Evolutionary conservation across 2,888 invertebrate species (phyloP).

Genomic region (Dryococelus australis): DNA sequence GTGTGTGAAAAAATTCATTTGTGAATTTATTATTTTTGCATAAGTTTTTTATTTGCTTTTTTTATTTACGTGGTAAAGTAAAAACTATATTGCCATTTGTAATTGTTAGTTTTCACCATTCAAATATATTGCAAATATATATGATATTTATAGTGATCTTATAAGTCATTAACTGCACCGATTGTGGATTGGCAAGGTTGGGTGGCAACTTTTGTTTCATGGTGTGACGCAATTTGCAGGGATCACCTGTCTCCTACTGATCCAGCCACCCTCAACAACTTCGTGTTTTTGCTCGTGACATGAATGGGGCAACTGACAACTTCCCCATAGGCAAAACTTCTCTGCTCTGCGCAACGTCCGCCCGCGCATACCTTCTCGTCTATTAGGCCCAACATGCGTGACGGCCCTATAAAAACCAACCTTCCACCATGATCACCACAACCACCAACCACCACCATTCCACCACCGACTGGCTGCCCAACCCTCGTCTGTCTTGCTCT

Average conservation of each 20-base stretch:
- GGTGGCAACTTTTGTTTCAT: conserved; percentile 38
- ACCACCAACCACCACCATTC: conserved; percentile 23
- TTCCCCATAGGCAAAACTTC: conserved; percentile 45
- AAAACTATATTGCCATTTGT: too few relatives aligned
- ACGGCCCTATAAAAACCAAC: conserved; percentile 4
- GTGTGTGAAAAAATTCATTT: too few relatives aligned
- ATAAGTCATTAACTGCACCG: not conserved
- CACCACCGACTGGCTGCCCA: conserved; percentile 31
- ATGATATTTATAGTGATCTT: not conserved
- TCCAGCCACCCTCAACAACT: conserved; percentile 46
- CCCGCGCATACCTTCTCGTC: conserved; percentile 41
- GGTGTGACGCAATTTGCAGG: conserved; percentile 47
- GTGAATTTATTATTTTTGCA: not conserved
- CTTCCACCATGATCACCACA: conserved; percentile 1
- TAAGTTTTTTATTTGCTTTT: not conserved
- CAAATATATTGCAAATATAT: not conserved
- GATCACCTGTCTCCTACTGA: conserved; percentile 44
- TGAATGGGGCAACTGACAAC: conserved; percentile 44
- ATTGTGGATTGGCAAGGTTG: conserved; percentile 9
- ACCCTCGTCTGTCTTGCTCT: conserved; percentile 26
- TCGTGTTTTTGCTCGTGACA: conserved; percentile 47
- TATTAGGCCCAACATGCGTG: conserved; percentile 43
- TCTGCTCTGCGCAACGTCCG: conserved; percentile 44
- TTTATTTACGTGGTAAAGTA: too few relatives aligned
- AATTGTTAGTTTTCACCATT: not conserved